These are phyloP conservation scores for Scaptodrosophila lebanonensis DNA, from an alignment of 1,140 invertebrate species.

Conservation along the genomic window DNA sequence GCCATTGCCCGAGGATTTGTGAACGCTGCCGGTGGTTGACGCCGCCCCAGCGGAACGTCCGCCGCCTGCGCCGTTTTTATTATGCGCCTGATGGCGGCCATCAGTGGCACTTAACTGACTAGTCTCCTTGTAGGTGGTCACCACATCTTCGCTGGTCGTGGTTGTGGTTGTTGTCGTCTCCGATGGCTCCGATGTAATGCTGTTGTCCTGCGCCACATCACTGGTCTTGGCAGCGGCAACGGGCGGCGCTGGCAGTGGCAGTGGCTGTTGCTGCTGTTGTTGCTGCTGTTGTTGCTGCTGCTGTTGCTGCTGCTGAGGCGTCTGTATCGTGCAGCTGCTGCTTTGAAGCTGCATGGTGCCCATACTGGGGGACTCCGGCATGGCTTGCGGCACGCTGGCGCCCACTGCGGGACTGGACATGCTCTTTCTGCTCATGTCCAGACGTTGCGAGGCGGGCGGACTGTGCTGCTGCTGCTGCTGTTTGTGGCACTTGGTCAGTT, in stretches of 20 bases:
- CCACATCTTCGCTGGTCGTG: slow-evolving; percentile 75
- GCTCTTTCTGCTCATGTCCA: slow-evolving; percentile 72
- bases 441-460: slow-evolving; percentile 57
- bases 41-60: slow-evolving; percentile 36
- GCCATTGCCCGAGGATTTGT: slow-evolving; percentile 26
- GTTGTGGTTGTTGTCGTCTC: slow-evolving; percentile 76
- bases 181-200: slow-evolving; percentile 74
- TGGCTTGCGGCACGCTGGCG: slow-evolving; percentile 42
- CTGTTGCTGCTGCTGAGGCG: slow-evolving; percentile 58
- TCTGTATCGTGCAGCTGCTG: slow-evolving; percentile 69
- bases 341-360: slow-evolving; percentile 59
- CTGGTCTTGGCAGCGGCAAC: slow-evolving; percentile 31
- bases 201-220: slow-evolving; percentile 70
- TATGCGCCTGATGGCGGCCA: slow-evolving; percentile 33
- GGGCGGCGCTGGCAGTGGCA: slow-evolving; percentile 21
- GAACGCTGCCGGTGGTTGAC: slow-evolving; percentile 4
- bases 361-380: slow-evolving; percentile 75
- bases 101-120: slow-evolving; percentile 54
- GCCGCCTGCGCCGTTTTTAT: slow-evolving; percentile 43
- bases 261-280: slow-evolving; percentile 22
- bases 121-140: slow-evolving; percentile 73
- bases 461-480: slow-evolving; percentile 44
- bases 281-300: slow-evolving; percentile 27
- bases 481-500: slow-evolving; percentile 35
- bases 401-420: slow-evolving; percentile 74